A percentile compares a stretch with the other conserved stretches of the same genome.
phyloP scores from a whole-genome alignment of 2,888 invertebrate genomes.

The Papilio gigon region DNA sequence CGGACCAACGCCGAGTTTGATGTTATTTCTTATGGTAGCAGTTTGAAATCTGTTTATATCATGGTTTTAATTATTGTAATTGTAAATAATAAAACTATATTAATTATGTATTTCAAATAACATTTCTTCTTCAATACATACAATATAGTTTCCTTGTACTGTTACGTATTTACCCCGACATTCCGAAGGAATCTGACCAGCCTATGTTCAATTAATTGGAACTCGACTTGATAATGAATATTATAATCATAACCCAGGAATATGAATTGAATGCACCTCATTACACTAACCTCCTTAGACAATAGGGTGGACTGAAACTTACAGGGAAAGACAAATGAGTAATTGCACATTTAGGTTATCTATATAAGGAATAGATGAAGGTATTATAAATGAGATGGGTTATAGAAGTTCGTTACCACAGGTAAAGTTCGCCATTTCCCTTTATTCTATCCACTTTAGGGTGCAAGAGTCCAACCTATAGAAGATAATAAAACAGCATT shows the following conservation, averaged over 20 bases:
- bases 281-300: neutral
- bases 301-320: neutral
- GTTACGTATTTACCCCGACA: neutral
- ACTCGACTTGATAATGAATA: no score
- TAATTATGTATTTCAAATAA: constrained; percentile 64
- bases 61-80: constrained; percentile 72
- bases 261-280: neutral
- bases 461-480: no score
- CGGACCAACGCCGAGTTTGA: constrained; percentile 78
- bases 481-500: neutral
- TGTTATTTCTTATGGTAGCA: constrained; percentile 73
- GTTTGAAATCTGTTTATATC: constrained; percentile 77
- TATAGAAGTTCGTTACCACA: no score
- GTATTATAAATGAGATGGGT: no score
- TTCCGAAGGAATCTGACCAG: no score
- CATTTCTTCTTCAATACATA: constrained; percentile 51
- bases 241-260: neutral
- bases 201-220: no score
- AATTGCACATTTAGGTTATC: neutral
- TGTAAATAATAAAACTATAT: constrained; percentile 81
- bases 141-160: constrained; percentile 6
- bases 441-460: no score
- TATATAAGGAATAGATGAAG: neutral
- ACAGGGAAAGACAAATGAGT: neutral
- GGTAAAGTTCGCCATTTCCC: no score